These are phyloP conservation scores for Diadumene lineata DNA, from an alignment of 92 coral and sea anemone species.

Conservation along the genomic window DNA sequence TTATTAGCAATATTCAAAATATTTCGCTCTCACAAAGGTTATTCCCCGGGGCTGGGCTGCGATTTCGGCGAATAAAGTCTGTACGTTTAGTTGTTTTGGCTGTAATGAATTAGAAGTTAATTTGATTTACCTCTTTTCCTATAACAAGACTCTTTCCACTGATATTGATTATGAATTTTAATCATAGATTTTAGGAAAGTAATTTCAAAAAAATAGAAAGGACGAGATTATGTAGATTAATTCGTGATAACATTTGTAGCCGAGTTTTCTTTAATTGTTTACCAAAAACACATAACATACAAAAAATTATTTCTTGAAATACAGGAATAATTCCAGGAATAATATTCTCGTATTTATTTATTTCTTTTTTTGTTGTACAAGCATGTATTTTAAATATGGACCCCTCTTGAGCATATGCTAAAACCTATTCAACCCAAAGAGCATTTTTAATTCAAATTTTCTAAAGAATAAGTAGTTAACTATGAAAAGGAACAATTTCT, in stretches of 20 bases:
- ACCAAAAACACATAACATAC: not conserved
- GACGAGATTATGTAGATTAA: not conserved
- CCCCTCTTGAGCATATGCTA: too few relatives aligned
- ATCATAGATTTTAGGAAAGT: conserved; percentile 14
- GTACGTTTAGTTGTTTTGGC: conserved; percentile 7
- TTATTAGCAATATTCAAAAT: not conserved
- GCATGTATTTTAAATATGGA: too few relatives aligned
- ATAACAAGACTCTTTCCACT: not conserved
- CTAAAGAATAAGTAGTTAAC: not conserved
- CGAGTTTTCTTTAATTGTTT: not conserved
- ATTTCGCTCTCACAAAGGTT: not conserved
- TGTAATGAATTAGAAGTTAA: conserved; percentile 10
- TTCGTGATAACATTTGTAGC: not conserved
- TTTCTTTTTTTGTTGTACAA: too few relatives aligned
- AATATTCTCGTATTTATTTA: too few relatives aligned
- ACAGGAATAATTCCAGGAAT: too few relatives aligned
- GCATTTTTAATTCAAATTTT: too few relatives aligned
- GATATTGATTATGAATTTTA: conserved; percentile 6
- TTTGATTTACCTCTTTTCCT: conserved; percentile 12
- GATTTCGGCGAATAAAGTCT: too few relatives aligned
- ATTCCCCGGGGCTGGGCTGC: too few relatives aligned
- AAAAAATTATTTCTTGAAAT: not conserved
- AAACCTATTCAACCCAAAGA: too few relatives aligned
- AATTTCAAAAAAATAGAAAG: conserved; percentile 12
- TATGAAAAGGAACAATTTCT: not conserved